Conservation (phyloP, 1,140 invertebrate species). For the Zaprionus vittiger region DNA sequence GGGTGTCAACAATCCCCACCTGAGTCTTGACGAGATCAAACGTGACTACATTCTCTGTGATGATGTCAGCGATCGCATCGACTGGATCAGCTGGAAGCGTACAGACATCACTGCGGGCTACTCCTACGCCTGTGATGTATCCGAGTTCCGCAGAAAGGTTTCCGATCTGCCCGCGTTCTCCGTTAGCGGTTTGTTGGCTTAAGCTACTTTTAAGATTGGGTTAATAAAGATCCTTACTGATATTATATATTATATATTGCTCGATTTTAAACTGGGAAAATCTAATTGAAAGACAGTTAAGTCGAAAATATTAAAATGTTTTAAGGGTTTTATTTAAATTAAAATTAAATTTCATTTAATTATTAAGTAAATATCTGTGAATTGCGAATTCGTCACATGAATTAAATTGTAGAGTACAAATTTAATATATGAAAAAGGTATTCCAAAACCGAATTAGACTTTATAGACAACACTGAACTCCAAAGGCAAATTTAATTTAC, state of each 20-base stretch:
- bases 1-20: slow-evolving; percentile 87
- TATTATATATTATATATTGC: background rate
- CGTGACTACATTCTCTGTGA: slow-evolving; percentile 85
- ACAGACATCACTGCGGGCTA: slow-evolving; percentile 86
- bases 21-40: slow-evolving; percentile 68
- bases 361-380: too few relatives aligned
- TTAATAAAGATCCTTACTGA: slow-evolving; percentile 14
- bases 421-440: too few relatives aligned
- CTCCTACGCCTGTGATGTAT: slow-evolving; percentile 87
- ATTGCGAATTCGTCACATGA: too few relatives aligned
- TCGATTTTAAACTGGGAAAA: background rate
- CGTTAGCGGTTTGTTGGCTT: slow-evolving; percentile 63
- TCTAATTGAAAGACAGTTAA: background rate
- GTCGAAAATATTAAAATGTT: background rate
- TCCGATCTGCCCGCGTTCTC: slow-evolving; percentile 73
- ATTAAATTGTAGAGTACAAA: too few relatives aligned
- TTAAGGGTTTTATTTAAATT: background rate
- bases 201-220: slow-evolving; percentile 6
- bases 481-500: too few relatives aligned
- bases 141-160: slow-evolving; percentile 86
- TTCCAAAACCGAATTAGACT: too few relatives aligned
- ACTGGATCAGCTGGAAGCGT: slow-evolving; percentile 85
- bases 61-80: slow-evolving; percentile 85
- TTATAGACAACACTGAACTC: too few relatives aligned
- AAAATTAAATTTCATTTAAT: too few relatives aligned